phyloP scores from a whole-genome alignment of 2,797 vertebrate species.

The Lepilemur ruficaudatus region DNA sequence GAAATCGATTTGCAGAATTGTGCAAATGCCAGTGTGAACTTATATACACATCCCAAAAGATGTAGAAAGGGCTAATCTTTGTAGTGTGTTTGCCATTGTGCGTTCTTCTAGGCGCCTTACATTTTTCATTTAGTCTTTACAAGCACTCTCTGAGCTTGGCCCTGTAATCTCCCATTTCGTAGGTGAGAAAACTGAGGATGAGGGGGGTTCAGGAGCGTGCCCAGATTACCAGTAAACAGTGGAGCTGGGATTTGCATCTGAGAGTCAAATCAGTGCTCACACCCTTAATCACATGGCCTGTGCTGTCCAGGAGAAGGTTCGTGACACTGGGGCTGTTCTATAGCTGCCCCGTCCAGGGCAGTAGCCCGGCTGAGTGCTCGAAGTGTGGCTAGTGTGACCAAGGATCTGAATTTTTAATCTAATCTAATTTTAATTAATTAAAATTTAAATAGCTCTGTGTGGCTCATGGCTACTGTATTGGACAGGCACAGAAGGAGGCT shows the following conservation, averaged over 20 bases:
- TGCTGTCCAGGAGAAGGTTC: not conserved
- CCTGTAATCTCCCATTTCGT: not conserved
- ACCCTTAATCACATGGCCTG: too few relatives aligned
- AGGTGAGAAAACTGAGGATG: not conserved
- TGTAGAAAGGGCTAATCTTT: not conserved
- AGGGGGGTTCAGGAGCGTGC: not conserved
- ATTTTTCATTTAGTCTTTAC: not conserved
- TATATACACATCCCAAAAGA: not conserved
- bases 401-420: not conserved
- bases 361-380: not conserved
- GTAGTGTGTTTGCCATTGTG: not conserved
- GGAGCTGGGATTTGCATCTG: not conserved
- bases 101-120: not conserved
- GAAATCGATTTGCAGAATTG: not conserved
- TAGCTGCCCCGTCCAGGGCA: not conserved
- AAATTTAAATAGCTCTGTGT: not conserved
- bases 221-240: not conserved
- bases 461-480: rapidly evolving
- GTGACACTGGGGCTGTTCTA: rapidly evolving
- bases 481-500: not conserved
- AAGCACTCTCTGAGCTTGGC: not conserved
- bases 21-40: not conserved
- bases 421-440: not conserved
- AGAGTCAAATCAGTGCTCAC: rapidly evolving
- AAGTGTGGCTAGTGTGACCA: not conserved